Base-by-base conservation (phyloP, 2,797 vertebrate genomes). In the Anolis apletophallus region DNA sequence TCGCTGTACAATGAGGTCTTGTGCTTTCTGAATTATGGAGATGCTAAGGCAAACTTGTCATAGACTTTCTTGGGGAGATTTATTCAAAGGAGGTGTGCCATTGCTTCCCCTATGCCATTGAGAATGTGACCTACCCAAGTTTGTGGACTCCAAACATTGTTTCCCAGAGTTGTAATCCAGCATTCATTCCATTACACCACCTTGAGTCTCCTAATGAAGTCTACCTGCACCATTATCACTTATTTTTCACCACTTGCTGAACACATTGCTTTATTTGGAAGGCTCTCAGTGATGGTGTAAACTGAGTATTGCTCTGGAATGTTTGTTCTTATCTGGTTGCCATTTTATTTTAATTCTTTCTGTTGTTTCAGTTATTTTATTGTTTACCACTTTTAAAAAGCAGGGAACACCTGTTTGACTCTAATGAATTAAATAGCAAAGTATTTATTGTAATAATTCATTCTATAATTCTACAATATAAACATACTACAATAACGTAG, bases 401-500 rank as follows among this genome's bases (percentile, higher is more conserved):
- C 77, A 34, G 54, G 2, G 52, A 23, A 81, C 3, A 26, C 32
- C 11, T 46, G 34, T 7, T 34, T 40, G n/a, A 50, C 12, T 34
- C 13, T 68, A 55, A 3, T 61, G 19, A 71, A 29, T 19, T 19
- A 46, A 77, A 55, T 32, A 32, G 40, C 14, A 78, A 59, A n/a
- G 17, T 78, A 26, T 57, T 59, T 23, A 54, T 54, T 72, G 14
- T 61, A 64, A n/a, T n/a, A 3, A 34, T 80, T 84, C 13, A 46
- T 5, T 55, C 26, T 9, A 19, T 23, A 76, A 32, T 17, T 73
- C 14, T 89, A 36, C 46, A 78, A 34, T 57, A 73, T 73, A 21
- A 73, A 46, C 21, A 26, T 46, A 73, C 23, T 73, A 26, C 34
- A 13, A 23, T 80, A 52, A 81, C 16, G 32, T 91, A 91, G 89